Base-by-base conservation (phyloP, 2,797 vertebrate species). In the Peromyscus aztecus region DNA sequence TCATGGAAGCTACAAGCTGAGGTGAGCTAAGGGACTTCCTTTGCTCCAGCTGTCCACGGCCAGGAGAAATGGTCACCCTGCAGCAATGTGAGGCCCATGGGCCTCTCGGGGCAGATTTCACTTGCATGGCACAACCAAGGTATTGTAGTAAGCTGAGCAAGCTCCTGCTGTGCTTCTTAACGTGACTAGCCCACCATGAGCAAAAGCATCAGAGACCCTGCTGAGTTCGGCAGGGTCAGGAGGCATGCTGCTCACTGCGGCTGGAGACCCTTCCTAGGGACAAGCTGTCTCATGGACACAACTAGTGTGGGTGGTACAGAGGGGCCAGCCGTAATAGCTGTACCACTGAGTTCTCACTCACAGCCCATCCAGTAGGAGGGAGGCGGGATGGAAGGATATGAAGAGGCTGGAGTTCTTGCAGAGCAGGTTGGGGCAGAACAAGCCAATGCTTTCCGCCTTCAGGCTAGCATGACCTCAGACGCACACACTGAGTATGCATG, bases 301-400 rank as follows among this genome's bases (percentile, higher is more conserved):
- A 1, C 16, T 24, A 49, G 75, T n/a, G 59, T 59, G 8, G 46
- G 71, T 11, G 16, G 27, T 24, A 65, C 37, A 19, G 49, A 34
- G 69, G 61, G 3, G 55, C 65, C 52, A 63, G 19, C 11, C 55
- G 55, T 14, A 46, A 57, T 17, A 43, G 13, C 31, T 29, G 31
- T 6, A 23, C 40, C 37, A 49, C 27, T 73, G 73, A 49, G n/a
- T 8, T 87, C 49, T 73, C 46, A 52, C 49, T 55, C 52, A 19
- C 57, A n/a, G 8, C 63, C 31, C 4, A 24, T 29, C 9, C 4
- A 29, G 2, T 4, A n/a, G 37, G 34, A 43, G 27, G 4, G 5
- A 52, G 13, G 19, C 49, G 34, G 40, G 21, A 6, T 0, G 24
- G 57, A 17, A n/a, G 40, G 71, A 19, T 0, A 0, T 2, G 24